These are phyloP conservation scores for Listronotus oregonensis DNA, from an alignment of 1,140 invertebrate species.

Conservation along the genomic window DNA sequence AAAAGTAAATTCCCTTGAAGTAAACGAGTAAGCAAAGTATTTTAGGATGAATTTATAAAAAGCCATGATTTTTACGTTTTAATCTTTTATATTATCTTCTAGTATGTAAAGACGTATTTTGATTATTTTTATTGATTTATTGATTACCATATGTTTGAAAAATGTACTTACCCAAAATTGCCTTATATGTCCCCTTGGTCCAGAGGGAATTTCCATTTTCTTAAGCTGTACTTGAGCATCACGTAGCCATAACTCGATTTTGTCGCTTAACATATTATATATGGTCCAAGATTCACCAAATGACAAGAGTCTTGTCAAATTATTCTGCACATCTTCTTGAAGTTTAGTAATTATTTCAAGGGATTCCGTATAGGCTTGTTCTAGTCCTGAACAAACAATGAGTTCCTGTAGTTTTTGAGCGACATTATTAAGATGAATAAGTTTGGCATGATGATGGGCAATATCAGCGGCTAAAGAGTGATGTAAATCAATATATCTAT, in stretches of 20 bases:
- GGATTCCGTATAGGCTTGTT: slow-evolving; percentile 70
- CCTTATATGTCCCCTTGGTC: slow-evolving; percentile 71
- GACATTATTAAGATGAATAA: slow-evolving; percentile 72
- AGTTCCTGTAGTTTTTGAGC: slow-evolving; percentile 74
- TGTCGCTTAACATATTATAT: slow-evolving; percentile 73
- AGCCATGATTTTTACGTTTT: no score
- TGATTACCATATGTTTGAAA: slow-evolving; percentile 4
- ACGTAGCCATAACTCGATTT: slow-evolving; percentile 75
- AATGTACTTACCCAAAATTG: slow-evolving; percentile 72
- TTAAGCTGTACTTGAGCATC: slow-evolving; percentile 69
- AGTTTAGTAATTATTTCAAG: slow-evolving; percentile 71
- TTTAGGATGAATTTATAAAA: no score
- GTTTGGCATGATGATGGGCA: slow-evolving; percentile 75
- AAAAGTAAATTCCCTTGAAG: no score
- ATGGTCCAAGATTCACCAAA: slow-evolving; percentile 78
- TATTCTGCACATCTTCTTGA: slow-evolving; percentile 74
- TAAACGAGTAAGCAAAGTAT: no score
- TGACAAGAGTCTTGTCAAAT: slow-evolving; percentile 68
- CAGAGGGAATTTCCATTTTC: slow-evolving; percentile 60
- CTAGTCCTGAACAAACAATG: slow-evolving; percentile 72
- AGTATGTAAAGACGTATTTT: no score
- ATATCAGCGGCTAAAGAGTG: slow-evolving; percentile 78
- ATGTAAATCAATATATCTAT: slow-evolving; percentile 82
- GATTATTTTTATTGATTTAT: no score
- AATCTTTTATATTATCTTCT: no score